Percentiles rank a stretch among this genome's conserved stretches.
phyloP scores from a whole-genome alignment of 2,888 invertebrate species.

The Crematogaster levior region DNA sequence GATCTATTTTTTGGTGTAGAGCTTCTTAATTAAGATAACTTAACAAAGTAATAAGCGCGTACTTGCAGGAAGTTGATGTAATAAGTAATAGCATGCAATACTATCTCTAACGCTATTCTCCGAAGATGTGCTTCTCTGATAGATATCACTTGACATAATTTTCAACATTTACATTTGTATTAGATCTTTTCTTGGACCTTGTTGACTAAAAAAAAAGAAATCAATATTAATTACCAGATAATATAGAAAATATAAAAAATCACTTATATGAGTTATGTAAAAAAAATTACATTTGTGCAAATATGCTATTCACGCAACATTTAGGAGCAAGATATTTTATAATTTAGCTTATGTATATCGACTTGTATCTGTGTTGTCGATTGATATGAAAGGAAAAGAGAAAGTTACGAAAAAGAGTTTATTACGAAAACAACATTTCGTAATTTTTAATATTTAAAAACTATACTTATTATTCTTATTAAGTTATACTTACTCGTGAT shows the following conservation, averaged over 20 bases:
- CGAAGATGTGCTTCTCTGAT: neutral
- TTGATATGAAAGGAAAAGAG: slow-evolving; percentile 9
- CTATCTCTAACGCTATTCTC: neutral
- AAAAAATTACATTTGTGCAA: neutral
- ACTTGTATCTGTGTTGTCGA: neutral
- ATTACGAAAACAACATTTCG: neutral
- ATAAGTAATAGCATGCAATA: neutral
- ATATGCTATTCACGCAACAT: neutral
- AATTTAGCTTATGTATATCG: neutral
- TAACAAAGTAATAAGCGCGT: neutral
- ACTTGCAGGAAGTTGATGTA: neutral
- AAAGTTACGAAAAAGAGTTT: slow-evolving; percentile 1
- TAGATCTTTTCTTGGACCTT: slow-evolving; percentile 68
- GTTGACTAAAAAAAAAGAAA: slow-evolving; percentile 72
- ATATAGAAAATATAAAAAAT: neutral
- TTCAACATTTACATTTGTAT: slow-evolving; percentile 45
- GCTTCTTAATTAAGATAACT: slow-evolving; percentile 62
- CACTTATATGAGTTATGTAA: neutral
- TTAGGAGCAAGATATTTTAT: neutral
- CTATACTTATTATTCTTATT: neutral
- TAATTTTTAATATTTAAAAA: neutral
- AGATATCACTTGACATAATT: neutral
- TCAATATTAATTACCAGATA: neutral
- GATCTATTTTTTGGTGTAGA: slow-evolving; percentile 78
- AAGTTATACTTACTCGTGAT: slow-evolving; percentile 79